Evolutionary conservation across 2,113 vertebrate species (phyloP).

Genomic region (Zosterops lateralis): DNA sequence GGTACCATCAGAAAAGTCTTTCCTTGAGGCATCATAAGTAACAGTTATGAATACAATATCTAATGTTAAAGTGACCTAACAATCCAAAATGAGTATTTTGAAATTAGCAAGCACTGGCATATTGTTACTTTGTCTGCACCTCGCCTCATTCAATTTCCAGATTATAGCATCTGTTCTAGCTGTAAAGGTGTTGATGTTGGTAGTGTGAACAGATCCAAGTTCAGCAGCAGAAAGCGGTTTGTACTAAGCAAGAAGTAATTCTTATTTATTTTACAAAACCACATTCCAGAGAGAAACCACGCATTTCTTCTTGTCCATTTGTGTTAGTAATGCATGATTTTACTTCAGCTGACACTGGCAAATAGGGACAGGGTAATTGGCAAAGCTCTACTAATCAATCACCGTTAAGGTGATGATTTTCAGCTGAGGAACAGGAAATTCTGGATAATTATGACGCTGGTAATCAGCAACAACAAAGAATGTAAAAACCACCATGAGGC

Average conservation of each 20-base stretch:
- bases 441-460: background rate
- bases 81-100: background rate
- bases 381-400: background rate
- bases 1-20: background rate
- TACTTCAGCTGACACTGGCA: background rate
- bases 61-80: background rate
- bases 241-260: background rate
- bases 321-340: background rate
- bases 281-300: background rate
- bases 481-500: background rate
- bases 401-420: background rate
- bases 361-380: background rate
- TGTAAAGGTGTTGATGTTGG: background rate
- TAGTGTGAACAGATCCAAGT: background rate
- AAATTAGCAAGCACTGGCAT: background rate
- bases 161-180: background rate
- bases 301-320: background rate
- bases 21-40: background rate
- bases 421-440: background rate
- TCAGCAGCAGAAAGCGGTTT: background rate
- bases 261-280: background rate
- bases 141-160: background rate
- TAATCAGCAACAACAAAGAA: background rate
- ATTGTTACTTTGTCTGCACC: background rate
- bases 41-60: background rate